Conservation (phyloP, 1,140 invertebrate genomes). For the Ctenoplectra terminalis region DNA sequence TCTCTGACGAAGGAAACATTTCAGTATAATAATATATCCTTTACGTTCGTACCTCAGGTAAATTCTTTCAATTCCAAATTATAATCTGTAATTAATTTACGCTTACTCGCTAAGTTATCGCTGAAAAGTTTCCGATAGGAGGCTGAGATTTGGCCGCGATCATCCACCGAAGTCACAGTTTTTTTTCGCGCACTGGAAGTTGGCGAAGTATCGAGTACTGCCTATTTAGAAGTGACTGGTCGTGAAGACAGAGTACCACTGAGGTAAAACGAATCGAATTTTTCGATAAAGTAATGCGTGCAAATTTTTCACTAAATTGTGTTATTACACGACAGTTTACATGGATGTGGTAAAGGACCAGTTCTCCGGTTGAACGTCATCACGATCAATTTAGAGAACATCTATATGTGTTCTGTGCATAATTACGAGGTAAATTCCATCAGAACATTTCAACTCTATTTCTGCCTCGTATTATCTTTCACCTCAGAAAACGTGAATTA, state of each 20-base stretch:
- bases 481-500: not conserved
- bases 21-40: constrained; percentile 63
- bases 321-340: constrained; percentile 47
- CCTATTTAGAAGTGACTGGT: constrained; percentile 77
- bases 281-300: not conserved
- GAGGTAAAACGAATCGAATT: constrained; percentile 57
- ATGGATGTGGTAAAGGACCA: constrained; percentile 74
- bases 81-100: not conserved
- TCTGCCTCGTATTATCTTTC: not conserved
- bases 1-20: constrained; percentile 68
- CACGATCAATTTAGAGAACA: constrained; percentile 68
- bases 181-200: constrained; percentile 73
- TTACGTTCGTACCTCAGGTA: constrained; percentile 70
- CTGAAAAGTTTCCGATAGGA: constrained; percentile 52
- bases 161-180: constrained; percentile 65
- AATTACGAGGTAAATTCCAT: constrained; percentile 71
- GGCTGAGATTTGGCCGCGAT: constrained; percentile 75
- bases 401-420: constrained; percentile 73
- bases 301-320: not conserved
- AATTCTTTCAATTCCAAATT: not conserved
- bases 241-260: constrained; percentile 73
- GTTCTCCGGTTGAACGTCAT: constrained; percentile 73
- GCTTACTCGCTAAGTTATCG: not conserved
- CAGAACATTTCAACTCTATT: not conserved
- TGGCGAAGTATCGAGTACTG: constrained; percentile 61